A percentile compares a stretch with the other conserved stretches of the same genome.
Evolutionary conservation across 2,113 vertebrate species (phyloP).

Genomic region (Scortum barcoo): DNA sequence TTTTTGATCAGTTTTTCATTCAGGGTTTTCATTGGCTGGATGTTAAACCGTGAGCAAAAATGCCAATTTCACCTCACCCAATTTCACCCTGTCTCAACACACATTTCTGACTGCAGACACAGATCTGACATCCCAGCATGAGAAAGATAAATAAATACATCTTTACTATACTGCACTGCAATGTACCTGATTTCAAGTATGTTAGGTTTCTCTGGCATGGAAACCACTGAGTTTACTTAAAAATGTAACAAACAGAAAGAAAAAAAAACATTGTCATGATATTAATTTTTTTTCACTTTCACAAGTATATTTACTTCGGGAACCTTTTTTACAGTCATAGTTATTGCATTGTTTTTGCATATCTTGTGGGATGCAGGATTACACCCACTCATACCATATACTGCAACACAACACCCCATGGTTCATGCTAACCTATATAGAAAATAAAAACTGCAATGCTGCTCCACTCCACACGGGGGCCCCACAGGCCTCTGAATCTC

Average conservation of each 20-base stretch:
- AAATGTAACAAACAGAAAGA: constrained; percentile 91
- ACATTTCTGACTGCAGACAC: constrained; percentile 22
- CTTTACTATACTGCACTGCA: constrained; percentile 91
- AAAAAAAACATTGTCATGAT: constrained; percentile 81
- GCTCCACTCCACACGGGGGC: constrained; percentile 59
- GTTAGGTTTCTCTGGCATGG: constrained; percentile 91
- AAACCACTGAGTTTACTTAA: constrained; percentile 84
- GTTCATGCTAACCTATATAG: constrained; percentile 38
- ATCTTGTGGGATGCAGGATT: constrained; percentile 93
- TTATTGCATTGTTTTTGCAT: constrained; percentile 99
- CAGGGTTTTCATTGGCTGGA: neutral
- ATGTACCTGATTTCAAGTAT: constrained; percentile 98
- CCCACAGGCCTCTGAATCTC: constrained; percentile 45
- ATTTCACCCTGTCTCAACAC: constrained; percentile 9
- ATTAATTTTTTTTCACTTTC: constrained; percentile 74
- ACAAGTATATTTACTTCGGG: constrained; percentile 84
- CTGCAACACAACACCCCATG: constrained; percentile 63
- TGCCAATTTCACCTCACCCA: constrained; percentile 21
- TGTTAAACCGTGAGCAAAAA: constrained; percentile 33
- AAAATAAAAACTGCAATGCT: constrained; percentile 51
- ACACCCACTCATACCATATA: constrained; percentile 68
- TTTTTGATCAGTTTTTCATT: neutral
- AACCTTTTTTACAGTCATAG: constrained; percentile 85
- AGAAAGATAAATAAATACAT: constrained; percentile 78
- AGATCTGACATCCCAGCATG: constrained; percentile 82